A percentile compares a stretch with the other conserved stretches of the same genome.
These are phyloP conservation scores for Megaceryle torquata DNA, from an alignment of 2,113 vertebrate species.

Conservation along the genomic window DNA sequence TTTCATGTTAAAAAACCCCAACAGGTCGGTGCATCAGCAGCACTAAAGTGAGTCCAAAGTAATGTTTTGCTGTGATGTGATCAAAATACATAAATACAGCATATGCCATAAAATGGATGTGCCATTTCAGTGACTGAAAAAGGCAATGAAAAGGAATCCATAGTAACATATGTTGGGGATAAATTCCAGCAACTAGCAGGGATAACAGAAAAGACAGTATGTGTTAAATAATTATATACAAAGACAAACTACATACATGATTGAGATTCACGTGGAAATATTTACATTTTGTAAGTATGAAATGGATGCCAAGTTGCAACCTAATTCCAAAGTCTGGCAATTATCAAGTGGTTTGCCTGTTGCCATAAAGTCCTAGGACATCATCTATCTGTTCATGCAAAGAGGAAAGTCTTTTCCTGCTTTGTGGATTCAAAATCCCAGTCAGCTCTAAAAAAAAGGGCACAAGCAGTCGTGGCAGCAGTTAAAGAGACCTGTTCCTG, in stretches of 20 bases:
- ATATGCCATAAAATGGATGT: conserved; percentile 9
- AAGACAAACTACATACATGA: background rate
- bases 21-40: background rate
- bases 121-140: conserved; percentile 29
- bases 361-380: background rate
- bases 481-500: background rate
- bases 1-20: background rate
- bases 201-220: background rate
- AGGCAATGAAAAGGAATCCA: conserved; percentile 14
- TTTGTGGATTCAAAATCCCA: background rate
- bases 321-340: background rate
- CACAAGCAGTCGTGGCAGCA: background rate
- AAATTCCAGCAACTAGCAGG: background rate
- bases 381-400: background rate
- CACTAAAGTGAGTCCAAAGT: background rate
- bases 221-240: background rate
- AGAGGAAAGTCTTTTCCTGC: background rate
- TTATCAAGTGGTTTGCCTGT: background rate
- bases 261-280: background rate
- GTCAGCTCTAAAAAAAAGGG: background rate
- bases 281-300: background rate
- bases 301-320: background rate
- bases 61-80: background rate
- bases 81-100: background rate
- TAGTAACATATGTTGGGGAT: conserved; percentile 25